Evolutionary conservation across 1,140 invertebrate species (phyloP).

Genomic region (Whitmania pigra): DNA sequence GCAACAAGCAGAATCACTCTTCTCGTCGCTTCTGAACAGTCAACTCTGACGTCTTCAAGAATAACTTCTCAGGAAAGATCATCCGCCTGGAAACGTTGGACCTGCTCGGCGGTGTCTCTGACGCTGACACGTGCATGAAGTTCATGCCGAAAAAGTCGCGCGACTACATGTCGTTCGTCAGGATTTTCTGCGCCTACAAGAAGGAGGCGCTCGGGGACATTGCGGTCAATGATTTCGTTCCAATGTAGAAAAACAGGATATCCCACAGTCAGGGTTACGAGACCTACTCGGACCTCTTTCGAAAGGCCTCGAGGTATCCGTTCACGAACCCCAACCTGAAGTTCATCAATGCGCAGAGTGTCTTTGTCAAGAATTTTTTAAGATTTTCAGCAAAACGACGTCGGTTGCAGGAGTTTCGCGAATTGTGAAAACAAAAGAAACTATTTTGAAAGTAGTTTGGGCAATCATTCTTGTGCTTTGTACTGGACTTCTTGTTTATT

Average conservation of each 20-base stretch:
- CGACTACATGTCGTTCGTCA: slow-evolving; percentile 14
- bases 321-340: slow-evolving; percentile 4
- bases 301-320: slow-evolving; percentile 10
- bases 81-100: slow-evolving; percentile 14
- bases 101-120: background rate
- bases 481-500: too few relatives aligned
- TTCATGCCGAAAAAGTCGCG: slow-evolving; percentile 10
- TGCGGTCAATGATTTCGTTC: slow-evolving; percentile 16
- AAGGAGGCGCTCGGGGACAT: slow-evolving; percentile 31
- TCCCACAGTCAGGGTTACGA: slow-evolving; percentile 19
- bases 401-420: too few relatives aligned
- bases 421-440: too few relatives aligned
- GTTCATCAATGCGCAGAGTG: slow-evolving; percentile 17
- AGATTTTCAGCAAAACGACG: too few relatives aligned
- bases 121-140: slow-evolving; percentile 9
- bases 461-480: too few relatives aligned
- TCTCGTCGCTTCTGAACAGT: slow-evolving; percentile 4
- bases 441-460: too few relatives aligned
- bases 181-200: slow-evolving; percentile 16
- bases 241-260: background rate
- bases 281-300: slow-evolving; percentile 9
- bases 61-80: slow-evolving; percentile 14
- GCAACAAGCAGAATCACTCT: background rate
- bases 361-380: slow-evolving; percentile 7
- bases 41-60: slow-evolving; percentile 18